These are phyloP conservation scores for Gastracanthus pulcherrimus DNA, from an alignment of 2,888 invertebrate species.

Conservation along the genomic window DNA sequence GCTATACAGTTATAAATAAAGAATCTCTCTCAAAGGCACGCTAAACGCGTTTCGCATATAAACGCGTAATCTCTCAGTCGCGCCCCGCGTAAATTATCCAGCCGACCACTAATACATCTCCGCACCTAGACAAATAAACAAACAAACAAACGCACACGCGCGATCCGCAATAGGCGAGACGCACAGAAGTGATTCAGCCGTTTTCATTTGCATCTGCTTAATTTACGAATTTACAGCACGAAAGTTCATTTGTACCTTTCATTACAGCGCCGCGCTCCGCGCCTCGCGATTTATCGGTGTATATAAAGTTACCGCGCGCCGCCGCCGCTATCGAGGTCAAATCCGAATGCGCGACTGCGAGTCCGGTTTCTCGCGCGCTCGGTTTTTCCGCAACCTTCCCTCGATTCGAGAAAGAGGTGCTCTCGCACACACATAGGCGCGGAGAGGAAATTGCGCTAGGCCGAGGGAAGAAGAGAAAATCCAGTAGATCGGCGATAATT, in stretches of 20 bases:
- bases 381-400: neutral
- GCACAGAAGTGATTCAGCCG: slow-evolving; percentile 35
- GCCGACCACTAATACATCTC: slow-evolving; percentile 4
- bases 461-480: neutral
- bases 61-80: slow-evolving; percentile 37
- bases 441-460: slow-evolving; percentile 16
- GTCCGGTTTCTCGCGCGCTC: slow-evolving; percentile 28
- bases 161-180: neutral
- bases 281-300: slow-evolving; percentile 25
- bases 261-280: no score
- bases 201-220: slow-evolving; percentile 53
- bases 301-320: slow-evolving; percentile 9
- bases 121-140: neutral
- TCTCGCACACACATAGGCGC: neutral
- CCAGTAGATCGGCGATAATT: slow-evolving; percentile 36
- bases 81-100: slow-evolving; percentile 4
- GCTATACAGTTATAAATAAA: neutral
- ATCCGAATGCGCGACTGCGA: slow-evolving; percentile 12
- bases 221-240: slow-evolving; percentile 42
- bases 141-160: neutral
- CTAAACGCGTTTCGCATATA: neutral
- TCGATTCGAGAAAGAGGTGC: neutral
- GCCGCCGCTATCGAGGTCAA: slow-evolving; percentile 34
- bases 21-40: neutral
- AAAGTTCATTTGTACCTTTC: slow-evolving; percentile 52